phyloP scores from a whole-genome alignment of 2,888 invertebrate genomes.

The Acronicta leporina region DNA sequence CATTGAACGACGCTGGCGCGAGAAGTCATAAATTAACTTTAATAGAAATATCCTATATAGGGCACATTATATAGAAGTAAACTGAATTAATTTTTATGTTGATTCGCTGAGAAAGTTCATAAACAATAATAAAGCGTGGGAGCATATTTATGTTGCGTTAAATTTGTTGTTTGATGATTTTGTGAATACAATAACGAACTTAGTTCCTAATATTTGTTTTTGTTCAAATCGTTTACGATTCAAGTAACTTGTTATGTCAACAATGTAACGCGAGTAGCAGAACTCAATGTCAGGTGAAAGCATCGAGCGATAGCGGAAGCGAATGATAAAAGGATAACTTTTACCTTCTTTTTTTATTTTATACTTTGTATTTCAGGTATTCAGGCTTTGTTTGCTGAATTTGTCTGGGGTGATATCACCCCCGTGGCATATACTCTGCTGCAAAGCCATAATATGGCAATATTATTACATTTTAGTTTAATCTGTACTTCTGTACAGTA shows the following conservation, averaged over 20 bases:
- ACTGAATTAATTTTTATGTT: slow-evolving; percentile 72
- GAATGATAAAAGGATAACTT: background rate
- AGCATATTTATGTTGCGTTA: slow-evolving; percentile 41
- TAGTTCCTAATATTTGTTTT: slow-evolving; percentile 25
- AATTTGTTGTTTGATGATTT: slow-evolving; percentile 42
- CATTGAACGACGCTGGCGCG: slow-evolving; percentile 60
- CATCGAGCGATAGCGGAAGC: background rate
- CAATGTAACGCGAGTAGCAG: slow-evolving; percentile 6
- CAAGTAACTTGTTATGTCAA: slow-evolving; percentile 30
- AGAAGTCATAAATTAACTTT: slow-evolving; percentile 81
- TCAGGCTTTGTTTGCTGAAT: no score
- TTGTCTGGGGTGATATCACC: no score
- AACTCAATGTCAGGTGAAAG: background rate
- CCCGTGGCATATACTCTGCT: no score
- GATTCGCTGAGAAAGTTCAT: slow-evolving; percentile 63
- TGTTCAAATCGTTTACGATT: slow-evolving; percentile 35
- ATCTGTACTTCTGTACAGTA: no score
- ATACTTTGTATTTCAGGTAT: no score
- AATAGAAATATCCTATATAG: slow-evolving; percentile 71
- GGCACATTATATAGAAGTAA: slow-evolving; percentile 58
- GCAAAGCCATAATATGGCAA: no score
- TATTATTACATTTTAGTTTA: no score
- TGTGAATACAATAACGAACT: slow-evolving; percentile 34
- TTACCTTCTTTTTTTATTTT: no score
- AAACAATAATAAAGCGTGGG: slow-evolving; percentile 58